Conservation (phyloP, 2,888 invertebrate genomes). For the Liodrosophila aerea region DNA sequence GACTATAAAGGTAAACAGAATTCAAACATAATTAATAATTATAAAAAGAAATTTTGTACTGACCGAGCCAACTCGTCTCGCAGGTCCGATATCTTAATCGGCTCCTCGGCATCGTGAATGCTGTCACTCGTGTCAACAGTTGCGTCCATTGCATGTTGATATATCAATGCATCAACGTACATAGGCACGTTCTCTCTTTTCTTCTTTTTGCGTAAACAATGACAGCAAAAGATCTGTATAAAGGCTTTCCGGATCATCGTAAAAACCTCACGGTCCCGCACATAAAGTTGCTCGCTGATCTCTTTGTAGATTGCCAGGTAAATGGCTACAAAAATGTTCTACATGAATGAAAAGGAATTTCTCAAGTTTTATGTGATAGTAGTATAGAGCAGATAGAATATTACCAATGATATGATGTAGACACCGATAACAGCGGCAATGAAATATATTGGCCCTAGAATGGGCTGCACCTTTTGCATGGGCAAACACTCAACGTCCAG, state of each 20-base stretch:
- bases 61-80: too few species aligned
- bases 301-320: constrained; percentile 10
- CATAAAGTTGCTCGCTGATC: neutral
- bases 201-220: constrained; percentile 1
- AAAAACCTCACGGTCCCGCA: constrained; percentile 12
- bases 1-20: neutral
- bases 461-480: neutral
- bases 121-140: too few species aligned
- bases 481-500: constrained; percentile 9
- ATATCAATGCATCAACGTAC: too few species aligned
- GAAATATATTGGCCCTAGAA: constrained; percentile 17
- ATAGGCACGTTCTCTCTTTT: too few species aligned
- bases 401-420: constrained; percentile 15
- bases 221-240: constrained; percentile 1
- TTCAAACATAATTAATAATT: too few species aligned
- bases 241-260: constrained; percentile 6
- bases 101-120: too few species aligned
- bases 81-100: too few species aligned
- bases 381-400: too few species aligned
- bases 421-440: neutral
- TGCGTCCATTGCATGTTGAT: too few species aligned
- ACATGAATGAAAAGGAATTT: accelerated
- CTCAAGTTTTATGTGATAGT: neutral
- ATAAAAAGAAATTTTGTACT: too few species aligned
- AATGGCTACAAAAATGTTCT: constrained; percentile 38